Conservation (phyloP, 2,113 vertebrate species). For the Corythoichthys intestinalis region DNA sequence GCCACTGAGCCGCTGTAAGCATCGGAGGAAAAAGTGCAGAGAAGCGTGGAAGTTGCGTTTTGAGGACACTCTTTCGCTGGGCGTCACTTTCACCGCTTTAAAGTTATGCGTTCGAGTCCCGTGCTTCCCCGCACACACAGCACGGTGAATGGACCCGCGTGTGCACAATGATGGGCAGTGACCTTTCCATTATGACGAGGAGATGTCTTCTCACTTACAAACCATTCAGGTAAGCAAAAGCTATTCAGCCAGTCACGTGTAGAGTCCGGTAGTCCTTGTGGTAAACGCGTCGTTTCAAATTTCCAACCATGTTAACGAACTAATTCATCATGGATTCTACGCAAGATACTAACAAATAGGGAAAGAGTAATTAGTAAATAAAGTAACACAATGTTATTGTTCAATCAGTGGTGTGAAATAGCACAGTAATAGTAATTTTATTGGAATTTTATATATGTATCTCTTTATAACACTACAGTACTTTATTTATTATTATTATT, state of each 20-base stretch:
- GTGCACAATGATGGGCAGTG: constrained; percentile 57
- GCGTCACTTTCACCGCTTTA: not conserved
- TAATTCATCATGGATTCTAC: not conserved
- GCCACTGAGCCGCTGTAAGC: constrained; percentile 12
- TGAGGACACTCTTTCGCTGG: not conserved
- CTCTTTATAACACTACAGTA: no score
- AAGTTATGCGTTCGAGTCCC: constrained; percentile 34
- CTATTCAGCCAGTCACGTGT: not conserved
- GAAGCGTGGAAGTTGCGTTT: constrained; percentile 33
- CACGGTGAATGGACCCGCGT: constrained; percentile 30
- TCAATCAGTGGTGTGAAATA: no score
- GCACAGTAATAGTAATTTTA: no score
- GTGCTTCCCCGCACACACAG: constrained; percentile 1
- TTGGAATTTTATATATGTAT: no score
- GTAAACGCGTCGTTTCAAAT: not conserved
- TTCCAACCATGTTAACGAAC: not conserved
- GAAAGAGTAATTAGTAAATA: not conserved
- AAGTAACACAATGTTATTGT: not conserved
- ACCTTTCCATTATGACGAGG: constrained; percentile 91
- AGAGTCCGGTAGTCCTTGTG: no score
- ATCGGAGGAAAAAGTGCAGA: constrained; percentile 14
- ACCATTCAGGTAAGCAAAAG: constrained; percentile 88
- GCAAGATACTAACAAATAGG: not conserved
- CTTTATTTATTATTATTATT: no score
- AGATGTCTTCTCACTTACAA: constrained; percentile 95